Percentiles rank a stretch among this genome's conserved stretches.
Conservation (phyloP, 2,888 invertebrate genomes). For the Leptarthrus brevirostris region DNA sequence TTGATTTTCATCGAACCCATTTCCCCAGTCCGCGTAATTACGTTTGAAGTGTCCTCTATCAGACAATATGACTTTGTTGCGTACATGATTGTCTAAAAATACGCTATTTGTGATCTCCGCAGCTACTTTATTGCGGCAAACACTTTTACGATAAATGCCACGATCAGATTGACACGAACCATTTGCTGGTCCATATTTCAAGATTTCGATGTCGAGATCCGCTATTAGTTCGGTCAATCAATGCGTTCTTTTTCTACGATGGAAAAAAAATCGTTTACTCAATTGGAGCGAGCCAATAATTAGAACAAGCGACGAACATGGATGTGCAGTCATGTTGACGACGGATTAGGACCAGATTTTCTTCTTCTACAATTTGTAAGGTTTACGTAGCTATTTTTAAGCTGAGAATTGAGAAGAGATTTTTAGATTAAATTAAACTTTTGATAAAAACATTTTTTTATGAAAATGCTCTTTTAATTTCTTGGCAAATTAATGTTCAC, state of each 20-base stretch:
- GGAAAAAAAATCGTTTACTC: not conserved
- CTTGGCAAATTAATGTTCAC: too few relatives aligned
- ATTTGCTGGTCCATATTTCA: constrained; percentile 6
- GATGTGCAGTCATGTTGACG: not conserved
- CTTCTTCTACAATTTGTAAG: too few relatives aligned
- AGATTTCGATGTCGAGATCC: not conserved
- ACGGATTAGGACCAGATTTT: not conserved
- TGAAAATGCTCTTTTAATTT: too few relatives aligned
- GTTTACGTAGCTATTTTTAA: too few relatives aligned
- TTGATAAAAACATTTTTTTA: too few relatives aligned
- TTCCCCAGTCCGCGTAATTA: too few relatives aligned
- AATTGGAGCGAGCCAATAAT: not conserved
- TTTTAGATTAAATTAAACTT: too few relatives aligned
- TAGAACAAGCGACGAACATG: not conserved
- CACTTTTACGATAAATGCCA: not conserved
- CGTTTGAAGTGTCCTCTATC: too few relatives aligned
- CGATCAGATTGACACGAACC: not conserved
- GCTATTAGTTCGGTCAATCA: not conserved
- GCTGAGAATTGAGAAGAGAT: too few relatives aligned
- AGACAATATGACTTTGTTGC: too few relatives aligned
- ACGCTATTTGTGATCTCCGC: not conserved
- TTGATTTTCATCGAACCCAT: too few relatives aligned
- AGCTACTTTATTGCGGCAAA: not conserved
- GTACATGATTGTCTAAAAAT: not conserved
- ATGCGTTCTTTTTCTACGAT: not conserved